Evolutionary conservation across 2,797 vertebrate genomes (phyloP).

Genomic region (Aselliscus stoliczkanus): DNA sequence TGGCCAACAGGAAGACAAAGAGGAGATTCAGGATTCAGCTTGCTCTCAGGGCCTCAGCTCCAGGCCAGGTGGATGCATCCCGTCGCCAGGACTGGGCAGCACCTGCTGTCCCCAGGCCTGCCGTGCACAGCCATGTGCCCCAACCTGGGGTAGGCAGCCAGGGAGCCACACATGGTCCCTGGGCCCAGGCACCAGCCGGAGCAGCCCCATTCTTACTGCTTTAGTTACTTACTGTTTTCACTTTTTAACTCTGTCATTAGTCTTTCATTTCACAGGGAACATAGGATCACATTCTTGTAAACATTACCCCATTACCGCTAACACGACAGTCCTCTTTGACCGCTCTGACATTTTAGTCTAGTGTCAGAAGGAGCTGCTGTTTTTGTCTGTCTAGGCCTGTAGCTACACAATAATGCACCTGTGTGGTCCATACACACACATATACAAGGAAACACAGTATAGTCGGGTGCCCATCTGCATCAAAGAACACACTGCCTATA

Average conservation of each 20-base stretch:
- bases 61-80: neutral
- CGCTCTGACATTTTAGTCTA: neutral
- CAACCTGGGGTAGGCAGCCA: fast-evolving
- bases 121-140: neutral
- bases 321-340: neutral
- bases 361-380: neutral
- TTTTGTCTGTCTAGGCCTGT: neutral
- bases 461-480: too few relatives aligned
- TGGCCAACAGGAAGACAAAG: slow-evolving; percentile 75
- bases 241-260: neutral
- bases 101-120: neutral
- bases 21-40: slow-evolving; percentile 45
- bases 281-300: neutral
- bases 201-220: neutral
- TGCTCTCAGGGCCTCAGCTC: neutral
- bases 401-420: fast-evolving
- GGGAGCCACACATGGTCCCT: neutral
- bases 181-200: neutral
- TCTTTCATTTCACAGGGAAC: neutral
- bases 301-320: neutral
- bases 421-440: fast-evolving
- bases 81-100: neutral
- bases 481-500: neutral
- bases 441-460: neutral
- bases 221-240: neutral